Conservation (phyloP, 1,140 invertebrate species). For the Apis florea region DNA sequence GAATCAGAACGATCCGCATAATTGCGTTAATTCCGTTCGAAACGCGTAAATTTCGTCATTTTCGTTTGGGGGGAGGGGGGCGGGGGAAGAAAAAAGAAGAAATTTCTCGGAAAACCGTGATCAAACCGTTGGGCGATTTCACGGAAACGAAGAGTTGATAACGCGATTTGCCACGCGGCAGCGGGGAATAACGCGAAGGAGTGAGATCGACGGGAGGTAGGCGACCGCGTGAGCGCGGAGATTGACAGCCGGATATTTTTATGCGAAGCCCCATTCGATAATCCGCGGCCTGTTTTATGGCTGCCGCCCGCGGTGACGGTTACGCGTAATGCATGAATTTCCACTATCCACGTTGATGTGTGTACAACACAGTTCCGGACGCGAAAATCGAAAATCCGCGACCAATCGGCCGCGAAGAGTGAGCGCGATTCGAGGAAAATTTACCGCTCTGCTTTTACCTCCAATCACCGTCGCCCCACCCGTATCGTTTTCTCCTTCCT, state of each 20-base stretch:
- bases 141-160: neutral
- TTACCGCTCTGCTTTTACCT: neutral
- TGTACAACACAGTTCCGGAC: neutral
- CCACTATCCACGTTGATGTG: constrained; percentile 40
- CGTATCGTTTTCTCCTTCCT: neutral
- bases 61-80: no score
- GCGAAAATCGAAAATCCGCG: neutral
- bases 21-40: no score
- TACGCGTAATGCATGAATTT: constrained; percentile 66
- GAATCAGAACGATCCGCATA: no score
- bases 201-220: neutral
- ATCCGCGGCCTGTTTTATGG: constrained; percentile 75
- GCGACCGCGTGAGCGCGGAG: constrained; percentile 37
- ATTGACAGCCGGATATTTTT: constrained; percentile 77
- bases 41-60: no score
- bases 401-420: constrained; percentile 57
- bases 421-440: constrained; percentile 54
- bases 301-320: constrained; percentile 68
- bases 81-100: no score
- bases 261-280: constrained; percentile 75
- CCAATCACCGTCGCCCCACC: constrained; percentile 22
- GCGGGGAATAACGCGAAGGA: neutral
- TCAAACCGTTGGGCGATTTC: neutral
- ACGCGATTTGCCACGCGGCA: neutral
- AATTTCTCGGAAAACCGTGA: neutral